phyloP scores from a whole-genome alignment of 2,888 invertebrate species.

The Agriopis marginaria region DNA sequence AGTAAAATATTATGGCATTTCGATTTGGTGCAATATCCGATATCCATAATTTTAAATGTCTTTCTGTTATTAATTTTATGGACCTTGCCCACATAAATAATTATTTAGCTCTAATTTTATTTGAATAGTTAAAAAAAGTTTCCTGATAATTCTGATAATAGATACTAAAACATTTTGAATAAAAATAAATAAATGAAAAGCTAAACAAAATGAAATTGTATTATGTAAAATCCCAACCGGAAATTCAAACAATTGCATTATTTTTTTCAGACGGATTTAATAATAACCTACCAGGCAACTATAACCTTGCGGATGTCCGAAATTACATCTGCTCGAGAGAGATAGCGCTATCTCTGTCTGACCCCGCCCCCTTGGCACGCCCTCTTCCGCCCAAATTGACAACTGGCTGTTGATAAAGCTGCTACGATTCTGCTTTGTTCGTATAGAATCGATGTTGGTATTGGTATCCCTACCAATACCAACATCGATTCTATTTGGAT shows the following conservation, averaged over 20 bases:
- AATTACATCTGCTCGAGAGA: conserved; percentile 46
- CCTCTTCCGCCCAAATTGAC: conserved; percentile 74
- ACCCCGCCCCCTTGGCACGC: conserved; percentile 78
- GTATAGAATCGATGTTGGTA: neutral
- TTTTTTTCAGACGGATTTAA: conserved; percentile 40
- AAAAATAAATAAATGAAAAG: too few species aligned
- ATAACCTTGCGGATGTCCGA: conserved; percentile 43
- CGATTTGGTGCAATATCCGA: too few species aligned
- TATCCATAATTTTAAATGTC: too few species aligned
- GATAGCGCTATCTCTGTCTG: conserved; percentile 70
- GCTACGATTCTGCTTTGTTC: conserved; percentile 13
- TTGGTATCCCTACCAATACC: too few species aligned
- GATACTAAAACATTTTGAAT: too few species aligned
- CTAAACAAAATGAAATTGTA: neutral
- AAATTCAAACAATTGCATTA: conserved; percentile 20
- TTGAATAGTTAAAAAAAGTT: too few species aligned
- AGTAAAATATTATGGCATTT: too few species aligned
- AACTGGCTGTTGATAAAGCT: conserved; percentile 38
- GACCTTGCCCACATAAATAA: too few species aligned
- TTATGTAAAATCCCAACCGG: conserved; percentile 1
- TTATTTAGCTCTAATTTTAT: too few species aligned
- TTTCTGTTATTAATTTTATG: too few species aligned
- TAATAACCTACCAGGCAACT: conserved; percentile 40
- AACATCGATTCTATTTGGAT: too few species aligned
- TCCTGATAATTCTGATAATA: too few species aligned